phyloP scores from a whole-genome alignment of 2,797 vertebrate species.

The Myotis myotis region DNA sequence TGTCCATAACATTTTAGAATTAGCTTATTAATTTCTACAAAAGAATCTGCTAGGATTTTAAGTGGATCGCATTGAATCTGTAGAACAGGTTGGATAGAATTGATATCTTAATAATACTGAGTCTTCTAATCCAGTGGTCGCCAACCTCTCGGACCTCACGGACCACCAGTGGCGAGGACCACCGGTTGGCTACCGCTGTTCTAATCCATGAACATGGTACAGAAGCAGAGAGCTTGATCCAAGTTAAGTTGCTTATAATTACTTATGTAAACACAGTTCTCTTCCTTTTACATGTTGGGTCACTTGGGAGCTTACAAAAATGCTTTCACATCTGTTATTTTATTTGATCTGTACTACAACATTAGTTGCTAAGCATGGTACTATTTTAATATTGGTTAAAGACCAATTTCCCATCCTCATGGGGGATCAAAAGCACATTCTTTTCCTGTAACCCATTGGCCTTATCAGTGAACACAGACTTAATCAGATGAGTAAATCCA shows the following conservation, averaged over 20 bases:
- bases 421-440: not conserved
- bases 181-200: not conserved
- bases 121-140: not conserved
- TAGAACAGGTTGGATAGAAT: not conserved
- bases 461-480: not conserved
- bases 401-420: slow-evolving; percentile 34
- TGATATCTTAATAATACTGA: not conserved
- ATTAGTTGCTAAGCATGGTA: not conserved
- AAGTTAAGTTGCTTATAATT: slow-evolving; percentile 14
- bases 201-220: not conserved
- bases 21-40: not conserved
- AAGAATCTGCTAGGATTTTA: not conserved
- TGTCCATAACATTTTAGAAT: not conserved
- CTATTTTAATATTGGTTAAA: slow-evolving; percentile 32
- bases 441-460: not conserved
- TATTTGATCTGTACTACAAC: not conserved
- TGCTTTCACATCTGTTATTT: slow-evolving; percentile 11
- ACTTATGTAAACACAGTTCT: not conserved
- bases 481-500: not conserved
- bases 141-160: too few species aligned
- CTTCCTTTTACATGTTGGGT: slow-evolving; percentile 15
- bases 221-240: slow-evolving; percentile 21
- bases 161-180: too few species aligned
- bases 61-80: not conserved
- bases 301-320: not conserved